Evolutionary conservation across 2,888 invertebrate species (phyloP), one percentile per base, ranked within the genome.

Genomic region (Drosophila anomelani): DNA sequence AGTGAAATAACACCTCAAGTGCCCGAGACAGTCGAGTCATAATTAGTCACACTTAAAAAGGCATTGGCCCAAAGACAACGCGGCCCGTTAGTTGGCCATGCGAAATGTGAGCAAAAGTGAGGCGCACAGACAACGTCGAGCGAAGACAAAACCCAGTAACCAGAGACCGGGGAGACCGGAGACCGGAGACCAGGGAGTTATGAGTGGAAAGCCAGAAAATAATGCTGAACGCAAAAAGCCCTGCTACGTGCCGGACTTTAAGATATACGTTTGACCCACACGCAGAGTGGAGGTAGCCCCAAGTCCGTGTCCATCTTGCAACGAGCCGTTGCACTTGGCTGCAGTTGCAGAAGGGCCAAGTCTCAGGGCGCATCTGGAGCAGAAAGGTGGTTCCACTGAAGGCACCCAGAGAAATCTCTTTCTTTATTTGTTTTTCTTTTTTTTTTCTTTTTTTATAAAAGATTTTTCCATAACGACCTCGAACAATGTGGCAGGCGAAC

Each of bases 11-110:
- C 73, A 49, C 78, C 80, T 63, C 74, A 44, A 60, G 73, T 46
- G 81, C 75, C 46, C 53, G 41, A 53, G 51, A 67, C 59, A 38
- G 57, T 39, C 54, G 51, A 59, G 61, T 86, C 86, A 80, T 85
- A 85, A 85, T 87, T 85, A 87, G 85, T 85, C 86, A 88, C 88
- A 85, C 85, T 85, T 88, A 79, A 88, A 81, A 84, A 85, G 88
- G 77, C 85, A 85, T 85, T 85, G 88, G 81, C 85, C 88, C 81
- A 62, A 71, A 81, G 77, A 75, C 74, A 55, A 56, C 49, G 61
- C 55, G 79, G 59, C 71, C 88, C 81, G 88, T 85, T 85, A 80
- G 71, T 81, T 74, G 73, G 69, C 81, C 56, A 64, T 20, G 81
- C 78, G 87, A 85, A 85, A 83, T 79, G 79, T 83, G 83, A 87